These are phyloP conservation scores for Prinia subflava DNA, from an alignment of 2,113 vertebrate genomes.

Conservation along the genomic window DNA sequence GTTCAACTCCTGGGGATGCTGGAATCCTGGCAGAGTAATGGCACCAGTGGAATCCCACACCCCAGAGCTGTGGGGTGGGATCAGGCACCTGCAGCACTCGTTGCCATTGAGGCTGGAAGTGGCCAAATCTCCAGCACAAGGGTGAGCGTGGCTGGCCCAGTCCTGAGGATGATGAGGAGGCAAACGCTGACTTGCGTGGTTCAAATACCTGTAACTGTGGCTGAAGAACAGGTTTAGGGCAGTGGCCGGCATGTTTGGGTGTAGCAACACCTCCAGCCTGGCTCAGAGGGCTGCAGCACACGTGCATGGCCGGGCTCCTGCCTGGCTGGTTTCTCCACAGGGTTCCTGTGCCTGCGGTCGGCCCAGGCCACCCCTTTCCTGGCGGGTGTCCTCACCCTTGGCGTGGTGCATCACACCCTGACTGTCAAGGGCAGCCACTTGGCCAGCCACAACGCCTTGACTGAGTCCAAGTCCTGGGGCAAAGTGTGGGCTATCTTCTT, in stretches of 20 bases:
- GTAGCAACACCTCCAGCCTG: neutral
- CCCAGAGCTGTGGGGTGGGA: neutral
- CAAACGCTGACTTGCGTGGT: neutral
- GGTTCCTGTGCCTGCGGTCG: constrained; percentile 83
- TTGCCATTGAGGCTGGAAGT: fast-evolving
- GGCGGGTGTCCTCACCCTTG: constrained; percentile 77
- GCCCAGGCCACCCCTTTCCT: constrained; percentile 68
- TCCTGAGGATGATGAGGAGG: fast-evolving
- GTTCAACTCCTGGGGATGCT: neutral
- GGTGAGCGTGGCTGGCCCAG: neutral
- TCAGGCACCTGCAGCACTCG: fast-evolving
- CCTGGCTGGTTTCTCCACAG: constrained; percentile 59
- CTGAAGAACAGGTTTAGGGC: constrained; percentile 18
- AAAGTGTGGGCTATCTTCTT: constrained; percentile 89
- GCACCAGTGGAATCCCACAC: neutral
- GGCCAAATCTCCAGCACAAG: neutral
- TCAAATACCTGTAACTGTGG: neutral
- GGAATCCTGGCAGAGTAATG: neutral
- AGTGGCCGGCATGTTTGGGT: neutral
- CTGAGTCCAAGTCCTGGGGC: constrained; percentile 78
- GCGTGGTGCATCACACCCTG: constrained; percentile 80
- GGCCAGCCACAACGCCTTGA: constrained; percentile 86
- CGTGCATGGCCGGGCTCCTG: neutral
- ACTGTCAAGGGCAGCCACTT: constrained; percentile 88
- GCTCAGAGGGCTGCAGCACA: neutral